Conservation (phyloP, 2,888 invertebrate species). For the Cephalotes varians region DNA sequence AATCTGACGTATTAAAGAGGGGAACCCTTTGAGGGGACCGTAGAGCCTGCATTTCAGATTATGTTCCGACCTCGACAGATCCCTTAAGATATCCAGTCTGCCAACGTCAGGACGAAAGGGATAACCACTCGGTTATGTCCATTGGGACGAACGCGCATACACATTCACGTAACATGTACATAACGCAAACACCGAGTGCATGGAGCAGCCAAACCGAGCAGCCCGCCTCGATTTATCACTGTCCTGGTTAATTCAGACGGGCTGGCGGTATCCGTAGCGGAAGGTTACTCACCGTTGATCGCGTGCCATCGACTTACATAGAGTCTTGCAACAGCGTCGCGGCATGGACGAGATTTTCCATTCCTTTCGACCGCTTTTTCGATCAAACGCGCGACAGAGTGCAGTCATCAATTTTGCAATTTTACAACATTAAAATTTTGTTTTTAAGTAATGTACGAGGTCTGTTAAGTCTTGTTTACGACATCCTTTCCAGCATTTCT, state of each 20-base stretch:
- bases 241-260: constrained; percentile 77
- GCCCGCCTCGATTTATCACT: constrained; percentile 76
- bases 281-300: constrained; percentile 75
- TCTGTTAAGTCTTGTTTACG: background rate
- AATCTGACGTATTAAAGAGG: background rate
- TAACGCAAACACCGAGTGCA: constrained; percentile 49
- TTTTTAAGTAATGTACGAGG: background rate
- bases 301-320: constrained; percentile 48
- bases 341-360: constrained; percentile 6
- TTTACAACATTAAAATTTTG: background rate
- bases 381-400: background rate
- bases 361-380: background rate
- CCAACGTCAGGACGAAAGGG: constrained; percentile 63
- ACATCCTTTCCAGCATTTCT: background rate
- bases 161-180: constrained; percentile 60
- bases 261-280: constrained; percentile 63
- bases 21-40: background rate
- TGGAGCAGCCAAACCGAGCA: constrained; percentile 59
- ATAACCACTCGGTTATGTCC: constrained; percentile 61
- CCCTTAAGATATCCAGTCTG: constrained; percentile 62
- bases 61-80: constrained; percentile 35
- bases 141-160: constrained; percentile 54
- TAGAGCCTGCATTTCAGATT: constrained; percentile 9
- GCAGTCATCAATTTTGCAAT: background rate
- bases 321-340: constrained; percentile 23